These are phyloP conservation scores for Ciona savignyi DNA, from an alignment of 23 tunicate species.

Conservation along the genomic window DNA sequence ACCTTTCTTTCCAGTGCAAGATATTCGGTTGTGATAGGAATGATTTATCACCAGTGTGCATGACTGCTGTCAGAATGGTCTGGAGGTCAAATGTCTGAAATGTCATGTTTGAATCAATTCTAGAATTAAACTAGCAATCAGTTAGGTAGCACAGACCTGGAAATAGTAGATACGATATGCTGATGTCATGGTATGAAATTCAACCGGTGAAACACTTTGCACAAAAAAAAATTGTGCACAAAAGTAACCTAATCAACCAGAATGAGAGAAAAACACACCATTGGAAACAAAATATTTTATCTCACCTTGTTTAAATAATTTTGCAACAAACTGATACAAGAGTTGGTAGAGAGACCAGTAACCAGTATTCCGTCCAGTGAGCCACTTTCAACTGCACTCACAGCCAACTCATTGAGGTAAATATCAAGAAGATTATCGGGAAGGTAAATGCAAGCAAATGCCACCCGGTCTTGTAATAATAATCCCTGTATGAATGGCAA, in stretches of 20 bases:
- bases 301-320: too few relatives aligned
- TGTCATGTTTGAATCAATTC: too few relatives aligned
- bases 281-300: too few relatives aligned
- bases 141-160: too few relatives aligned
- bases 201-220: too few relatives aligned
- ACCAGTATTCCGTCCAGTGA: conserved; percentile 27
- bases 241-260: too few relatives aligned
- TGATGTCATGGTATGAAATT: too few relatives aligned
- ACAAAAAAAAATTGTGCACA: too few relatives aligned
- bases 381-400: conserved; percentile 7
- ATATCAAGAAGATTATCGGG: conserved; percentile 22
- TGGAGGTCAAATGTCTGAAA: conserved; percentile 31
- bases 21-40: conserved; percentile 1
- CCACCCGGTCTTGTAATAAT: conserved; percentile 51
- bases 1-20: conserved; percentile 46
- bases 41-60: conserved; percentile 9
- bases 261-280: too few relatives aligned
- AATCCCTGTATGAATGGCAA: conserved; percentile 10
- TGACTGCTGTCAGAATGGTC: conserved; percentile 13
- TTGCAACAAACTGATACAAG: conserved; percentile 17
- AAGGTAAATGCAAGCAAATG: conserved; percentile 62
- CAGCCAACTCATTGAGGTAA: conserved; percentile 17
- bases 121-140: too few relatives aligned
- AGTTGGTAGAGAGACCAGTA: conserved; percentile 28
- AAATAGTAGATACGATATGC: too few relatives aligned